Evolutionary conservation across 2,888 invertebrate species (phyloP).

Genomic region (Trypoxylon attenuatum): DNA sequence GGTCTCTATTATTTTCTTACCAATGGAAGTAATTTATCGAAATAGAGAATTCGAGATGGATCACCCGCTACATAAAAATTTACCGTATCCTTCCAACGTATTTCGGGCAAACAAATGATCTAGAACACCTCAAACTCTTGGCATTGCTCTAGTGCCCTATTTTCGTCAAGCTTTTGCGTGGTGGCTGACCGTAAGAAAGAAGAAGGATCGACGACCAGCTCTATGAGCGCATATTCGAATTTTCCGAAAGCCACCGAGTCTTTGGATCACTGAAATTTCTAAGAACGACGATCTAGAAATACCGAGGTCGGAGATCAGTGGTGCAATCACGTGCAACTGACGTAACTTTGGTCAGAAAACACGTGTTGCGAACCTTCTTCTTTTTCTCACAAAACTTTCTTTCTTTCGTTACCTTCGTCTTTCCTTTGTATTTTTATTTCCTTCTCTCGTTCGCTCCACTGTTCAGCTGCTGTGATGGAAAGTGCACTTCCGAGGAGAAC

Average conservation of each 20-base stretch:
- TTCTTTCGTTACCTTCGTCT: not conserved
- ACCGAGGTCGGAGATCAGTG: slow-evolving; percentile 49
- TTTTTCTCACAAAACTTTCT: not conserved
- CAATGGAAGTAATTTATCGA: too few relatives aligned
- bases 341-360: slow-evolving; percentile 34
- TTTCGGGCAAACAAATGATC: slow-evolving; percentile 53
- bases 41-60: too few relatives aligned
- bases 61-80: slow-evolving; percentile 44
- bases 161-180: slow-evolving; percentile 52
- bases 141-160: slow-evolving; percentile 60
- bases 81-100: slow-evolving; percentile 32
- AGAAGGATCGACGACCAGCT: slow-evolving; percentile 13
- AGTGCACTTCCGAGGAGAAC: too few relatives aligned
- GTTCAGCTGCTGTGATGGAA: not conserved
- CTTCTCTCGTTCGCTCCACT: not conserved
- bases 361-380: not conserved
- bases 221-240: slow-evolving; percentile 24
- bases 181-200: slow-evolving; percentile 2
- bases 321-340: slow-evolving; percentile 44
- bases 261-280: slow-evolving; percentile 38
- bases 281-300: slow-evolving; percentile 54
- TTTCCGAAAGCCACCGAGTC: slow-evolving; percentile 22
- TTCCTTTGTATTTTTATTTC: not conserved
- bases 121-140: slow-evolving; percentile 51
- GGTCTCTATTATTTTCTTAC: too few relatives aligned